Evolutionary conservation across 2,113 vertebrate genomes (phyloP), one percentile per base, ranked within the genome.

Genomic region (Heterotilapia buettikoferi): DNA sequence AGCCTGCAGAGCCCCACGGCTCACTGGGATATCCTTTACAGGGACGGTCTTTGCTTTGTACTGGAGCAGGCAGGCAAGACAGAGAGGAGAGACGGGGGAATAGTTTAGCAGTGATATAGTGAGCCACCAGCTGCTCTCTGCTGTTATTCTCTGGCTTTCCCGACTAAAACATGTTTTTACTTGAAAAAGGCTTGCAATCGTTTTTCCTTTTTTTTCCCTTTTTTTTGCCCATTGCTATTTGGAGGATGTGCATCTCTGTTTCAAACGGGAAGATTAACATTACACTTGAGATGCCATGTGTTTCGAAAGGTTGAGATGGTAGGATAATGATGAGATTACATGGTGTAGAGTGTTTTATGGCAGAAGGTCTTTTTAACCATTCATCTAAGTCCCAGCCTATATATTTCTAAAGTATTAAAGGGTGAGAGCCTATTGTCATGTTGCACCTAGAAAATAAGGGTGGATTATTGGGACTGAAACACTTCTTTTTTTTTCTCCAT

Each of bases 11-110:
- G 90, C 87, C 88, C 84, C 86, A 52, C 90, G 24, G 88, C 90
- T 90, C 59, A 59, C 91, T 90, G 95, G 94, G 94, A 94, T 96
- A 92, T 94, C 93, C 92, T 95, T 94, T 93, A 91, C 93, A 92
- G 90, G 87, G 87, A 89, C 45, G 89, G 87, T 78, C 54, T 84
- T 21, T 53, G 86, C 92, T 94, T 94, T 93, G 93, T 92, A 89
- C 82, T 83, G 85, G 59, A 91, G 89, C 78, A 24, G 89, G 90
- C 91, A 89, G 88, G 79, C 83, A 82, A 83, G 84, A 86, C 66
- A 38, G 84, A 86, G 91, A 84, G 53, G 63, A 90, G 87, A 89
- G 84, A 86, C 40, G 71, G 86, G 87, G 92, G 92, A 96, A 95
- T 94, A 94, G 87, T 94, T 96, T 36, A 89, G 83, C 86, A 90